These are phyloP conservation scores for Latrodectus geometricus DNA, from an alignment of 1,140 invertebrate species.

Conservation along the genomic window DNA sequence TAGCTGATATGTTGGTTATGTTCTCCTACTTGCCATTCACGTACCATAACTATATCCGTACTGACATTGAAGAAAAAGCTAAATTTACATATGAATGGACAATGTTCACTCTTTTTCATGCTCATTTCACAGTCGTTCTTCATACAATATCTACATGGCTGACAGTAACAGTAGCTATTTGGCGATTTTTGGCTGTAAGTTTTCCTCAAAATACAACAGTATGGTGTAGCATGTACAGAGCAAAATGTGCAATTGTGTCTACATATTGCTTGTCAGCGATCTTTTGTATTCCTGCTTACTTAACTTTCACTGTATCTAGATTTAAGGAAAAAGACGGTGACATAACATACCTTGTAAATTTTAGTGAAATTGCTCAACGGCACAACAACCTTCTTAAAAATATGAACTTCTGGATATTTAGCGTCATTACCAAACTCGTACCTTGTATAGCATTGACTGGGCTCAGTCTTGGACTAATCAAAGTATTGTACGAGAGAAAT, in stretches of 20 bases:
- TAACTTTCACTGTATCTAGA: slow-evolving; percentile 61
- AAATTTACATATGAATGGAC: slow-evolving; percentile 62
- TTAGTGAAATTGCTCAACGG: slow-evolving; percentile 73
- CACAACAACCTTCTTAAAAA: slow-evolving; percentile 73
- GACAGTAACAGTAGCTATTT: slow-evolving; percentile 90
- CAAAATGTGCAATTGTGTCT: slow-evolving; percentile 79
- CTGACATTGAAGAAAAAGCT: slow-evolving; percentile 29
- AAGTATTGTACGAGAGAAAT: slow-evolving; percentile 73
- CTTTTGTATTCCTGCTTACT: slow-evolving; percentile 76
- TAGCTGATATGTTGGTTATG: slow-evolving; percentile 89
- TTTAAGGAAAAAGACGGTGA: slow-evolving; percentile 14
- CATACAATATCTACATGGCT: slow-evolving; percentile 94
- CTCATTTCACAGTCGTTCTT: slow-evolving; percentile 82
- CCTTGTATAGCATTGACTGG: slow-evolving; percentile 85
- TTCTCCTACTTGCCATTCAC: slow-evolving; percentile 87
- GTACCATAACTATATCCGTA: slow-evolving; percentile 77
- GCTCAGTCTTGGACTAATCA: slow-evolving; percentile 84
- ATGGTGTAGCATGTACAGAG: slow-evolving; percentile 70
- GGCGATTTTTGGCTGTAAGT: slow-evolving; percentile 88
- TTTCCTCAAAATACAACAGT: slow-evolving; percentile 59
- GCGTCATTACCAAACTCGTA: slow-evolving; percentile 84
- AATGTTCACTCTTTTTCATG: slow-evolving; percentile 67
- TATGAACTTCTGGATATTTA: slow-evolving; percentile 87
- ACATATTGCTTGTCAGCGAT: slow-evolving; percentile 81
- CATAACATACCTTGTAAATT: slow-evolving; percentile 75